Percentiles rank a stretch among this genome's conserved stretches.
Evolutionary conservation across 2,113 vertebrate species (phyloP).

Genomic region (Talpa occidentalis): DNA sequence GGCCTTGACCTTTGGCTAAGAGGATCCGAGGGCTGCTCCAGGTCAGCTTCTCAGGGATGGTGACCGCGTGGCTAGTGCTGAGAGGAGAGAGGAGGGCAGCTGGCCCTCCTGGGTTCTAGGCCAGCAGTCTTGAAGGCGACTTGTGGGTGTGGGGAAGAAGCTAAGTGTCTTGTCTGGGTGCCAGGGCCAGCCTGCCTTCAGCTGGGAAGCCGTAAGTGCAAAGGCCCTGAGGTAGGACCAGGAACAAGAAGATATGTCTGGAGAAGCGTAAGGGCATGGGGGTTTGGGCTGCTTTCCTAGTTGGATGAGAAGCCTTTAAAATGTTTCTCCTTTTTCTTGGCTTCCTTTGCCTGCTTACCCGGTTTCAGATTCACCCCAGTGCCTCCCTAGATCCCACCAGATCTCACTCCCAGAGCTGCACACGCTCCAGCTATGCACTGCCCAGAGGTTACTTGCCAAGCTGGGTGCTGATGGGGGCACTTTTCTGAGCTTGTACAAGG

Average conservation of each 20-base stretch:
- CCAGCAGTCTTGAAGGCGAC: not conserved
- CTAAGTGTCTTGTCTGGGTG: not conserved
- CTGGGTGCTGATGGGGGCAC: not conserved
- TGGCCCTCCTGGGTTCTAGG: not conserved
- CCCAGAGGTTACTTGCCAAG: not conserved
- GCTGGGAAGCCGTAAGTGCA: too few relatives aligned
- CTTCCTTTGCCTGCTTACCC: not conserved
- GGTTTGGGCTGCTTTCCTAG: not conserved
- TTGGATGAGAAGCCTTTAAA: not conserved
- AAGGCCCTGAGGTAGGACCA: too few relatives aligned
- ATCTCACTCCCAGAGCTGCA: not conserved
- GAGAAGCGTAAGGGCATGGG: too few relatives aligned
- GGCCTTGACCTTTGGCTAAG: not conserved
- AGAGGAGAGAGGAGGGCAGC: not conserved
- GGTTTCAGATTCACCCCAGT: not conserved
- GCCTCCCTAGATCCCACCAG: not conserved
- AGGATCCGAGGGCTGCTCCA: not conserved
- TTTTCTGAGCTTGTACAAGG: not conserved
- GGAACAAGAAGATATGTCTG: too few relatives aligned
- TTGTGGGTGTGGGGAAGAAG: not conserved
- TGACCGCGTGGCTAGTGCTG: not conserved
- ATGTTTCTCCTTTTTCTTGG: not conserved
- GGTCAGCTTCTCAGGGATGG: not conserved
- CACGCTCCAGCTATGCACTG: fast-evolving
- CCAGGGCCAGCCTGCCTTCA: not conserved